Evolutionary conservation across 2,888 invertebrate species (phyloP).

Genomic region (Noctua janthina): DNA sequence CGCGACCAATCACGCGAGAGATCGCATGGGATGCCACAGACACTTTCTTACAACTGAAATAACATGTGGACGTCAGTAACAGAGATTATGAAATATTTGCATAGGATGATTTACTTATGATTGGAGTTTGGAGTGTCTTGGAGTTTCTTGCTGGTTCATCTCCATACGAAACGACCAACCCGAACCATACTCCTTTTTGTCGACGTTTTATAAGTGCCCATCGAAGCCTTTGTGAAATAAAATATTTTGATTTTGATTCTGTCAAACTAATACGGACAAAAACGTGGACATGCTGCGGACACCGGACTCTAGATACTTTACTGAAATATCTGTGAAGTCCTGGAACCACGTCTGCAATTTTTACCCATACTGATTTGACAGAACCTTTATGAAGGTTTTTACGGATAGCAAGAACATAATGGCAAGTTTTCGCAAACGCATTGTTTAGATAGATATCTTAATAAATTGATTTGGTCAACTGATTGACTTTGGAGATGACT

Average conservation of each 20-base stretch:
- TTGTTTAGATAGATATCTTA: background rate
- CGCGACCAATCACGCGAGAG: slow-evolving; percentile 98
- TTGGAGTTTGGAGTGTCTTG: too few relatives aligned
- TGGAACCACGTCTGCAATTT: background rate
- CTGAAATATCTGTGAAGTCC: too few relatives aligned
- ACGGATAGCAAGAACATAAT: background rate
- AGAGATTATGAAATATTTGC: background rate
- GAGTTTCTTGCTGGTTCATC: too few relatives aligned
- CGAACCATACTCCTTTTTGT: too few relatives aligned
- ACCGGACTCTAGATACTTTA: background rate
- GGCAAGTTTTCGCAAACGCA: background rate
- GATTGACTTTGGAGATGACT: too few relatives aligned
- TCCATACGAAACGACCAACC: too few relatives aligned
- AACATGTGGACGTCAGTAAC: background rate
- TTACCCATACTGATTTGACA: background rate
- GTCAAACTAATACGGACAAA: background rate
- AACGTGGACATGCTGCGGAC: background rate
- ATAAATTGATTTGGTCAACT: background rate
- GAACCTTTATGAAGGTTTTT: background rate
- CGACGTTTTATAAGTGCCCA: too few relatives aligned
- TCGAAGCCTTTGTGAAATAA: too few relatives aligned
- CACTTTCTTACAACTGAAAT: slow-evolving; percentile 95
- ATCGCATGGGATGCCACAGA: slow-evolving; percentile 98
- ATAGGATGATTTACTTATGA: too few relatives aligned
- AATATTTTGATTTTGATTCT: too few relatives aligned